Percentiles rank a stretch among this genome's conserved stretches.
These are phyloP conservation scores for Acrocyrtus sp. DNA, from an alignment of 2,888 invertebrate genomes.

Conservation along the genomic window DNA sequence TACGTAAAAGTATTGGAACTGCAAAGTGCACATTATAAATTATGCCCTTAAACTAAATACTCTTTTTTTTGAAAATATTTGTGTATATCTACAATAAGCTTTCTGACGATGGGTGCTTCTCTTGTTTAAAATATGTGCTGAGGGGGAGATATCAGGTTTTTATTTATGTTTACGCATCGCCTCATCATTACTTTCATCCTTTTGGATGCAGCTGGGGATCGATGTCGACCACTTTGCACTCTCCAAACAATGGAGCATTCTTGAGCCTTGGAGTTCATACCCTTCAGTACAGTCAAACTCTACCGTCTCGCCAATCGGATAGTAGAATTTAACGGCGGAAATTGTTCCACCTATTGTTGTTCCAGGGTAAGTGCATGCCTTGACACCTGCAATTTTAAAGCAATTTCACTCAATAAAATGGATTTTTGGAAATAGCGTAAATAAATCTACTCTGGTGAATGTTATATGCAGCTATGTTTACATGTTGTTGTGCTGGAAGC, in stretches of 20 bases:
- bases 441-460: not conserved
- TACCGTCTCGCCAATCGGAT: conserved; percentile 86
- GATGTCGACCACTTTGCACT: conserved; percentile 89
- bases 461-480: not conserved
- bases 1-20: too few species aligned
- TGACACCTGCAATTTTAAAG: conserved; percentile 71
- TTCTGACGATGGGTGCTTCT: too few species aligned
- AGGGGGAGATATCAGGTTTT: too few species aligned
- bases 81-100: too few species aligned
- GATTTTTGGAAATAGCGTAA: not conserved
- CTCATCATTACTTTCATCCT: conserved; percentile 3
- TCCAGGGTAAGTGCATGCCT: conserved; percentile 88
- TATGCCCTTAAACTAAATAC: too few species aligned
- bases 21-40: too few species aligned
- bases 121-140: too few species aligned
- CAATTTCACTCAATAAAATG: not conserved
- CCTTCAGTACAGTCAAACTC: conserved; percentile 86
- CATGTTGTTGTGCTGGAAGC: conserved; percentile 66
- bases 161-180: too few species aligned
- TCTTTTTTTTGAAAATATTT: too few species aligned
- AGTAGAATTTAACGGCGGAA: conserved; percentile 89
- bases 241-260: conserved; percentile 81
- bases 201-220: conserved; percentile 77
- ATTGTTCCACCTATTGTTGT: conserved; percentile 86
- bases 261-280: conserved; percentile 78